phyloP scores from a whole-genome alignment of 2,888 invertebrate species.

The Nebria brevicollis region DNA sequence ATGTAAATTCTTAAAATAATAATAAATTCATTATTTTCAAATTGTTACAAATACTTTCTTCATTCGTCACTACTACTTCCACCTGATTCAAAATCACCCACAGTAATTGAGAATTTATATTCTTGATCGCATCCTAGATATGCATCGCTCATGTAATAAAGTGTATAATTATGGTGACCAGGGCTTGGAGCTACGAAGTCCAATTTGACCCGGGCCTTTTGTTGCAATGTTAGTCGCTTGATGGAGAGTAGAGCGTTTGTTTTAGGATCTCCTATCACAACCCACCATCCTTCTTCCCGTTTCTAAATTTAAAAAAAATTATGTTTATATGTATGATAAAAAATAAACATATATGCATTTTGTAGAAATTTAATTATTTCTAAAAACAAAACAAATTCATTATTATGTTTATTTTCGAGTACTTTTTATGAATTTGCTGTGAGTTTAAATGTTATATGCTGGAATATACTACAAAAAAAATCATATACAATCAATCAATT shows the following conservation, averaged over 20 bases:
- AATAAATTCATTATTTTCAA: not conserved
- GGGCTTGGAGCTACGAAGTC: slow-evolving; percentile 95
- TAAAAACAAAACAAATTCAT: too few relatives aligned
- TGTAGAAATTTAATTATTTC: too few relatives aligned
- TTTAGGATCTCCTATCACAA: slow-evolving; percentile 97
- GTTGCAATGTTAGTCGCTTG: slow-evolving; percentile 93
- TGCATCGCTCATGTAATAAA: slow-evolving; percentile 99
- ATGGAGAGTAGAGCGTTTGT: slow-evolving; percentile 95
- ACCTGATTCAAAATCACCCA: slow-evolving; percentile 78
- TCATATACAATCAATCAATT: too few relatives aligned
- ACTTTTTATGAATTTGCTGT: too few relatives aligned
- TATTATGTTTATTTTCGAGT: too few relatives aligned
- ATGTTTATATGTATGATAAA: not conserved
- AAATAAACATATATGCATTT: too few relatives aligned
- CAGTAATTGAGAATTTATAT: slow-evolving; percentile 90
- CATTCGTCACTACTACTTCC: slow-evolving; percentile 63
- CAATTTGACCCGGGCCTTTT: slow-evolving; percentile 85
- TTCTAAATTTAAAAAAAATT: slow-evolving; percentile 66
- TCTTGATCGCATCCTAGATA: slow-evolving; percentile 99
- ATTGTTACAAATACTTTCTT: slow-evolving; percentile 65
- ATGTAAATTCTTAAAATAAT: slow-evolving; percentile 2
- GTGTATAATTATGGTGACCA: slow-evolving; percentile 89
- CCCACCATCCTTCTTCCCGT: slow-evolving; percentile 97
- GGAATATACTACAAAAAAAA: too few relatives aligned
- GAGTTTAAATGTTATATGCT: too few relatives aligned